phyloP scores from a whole-genome alignment of 1,140 invertebrate genomes.

The Brachionus plicatilis region DNA sequence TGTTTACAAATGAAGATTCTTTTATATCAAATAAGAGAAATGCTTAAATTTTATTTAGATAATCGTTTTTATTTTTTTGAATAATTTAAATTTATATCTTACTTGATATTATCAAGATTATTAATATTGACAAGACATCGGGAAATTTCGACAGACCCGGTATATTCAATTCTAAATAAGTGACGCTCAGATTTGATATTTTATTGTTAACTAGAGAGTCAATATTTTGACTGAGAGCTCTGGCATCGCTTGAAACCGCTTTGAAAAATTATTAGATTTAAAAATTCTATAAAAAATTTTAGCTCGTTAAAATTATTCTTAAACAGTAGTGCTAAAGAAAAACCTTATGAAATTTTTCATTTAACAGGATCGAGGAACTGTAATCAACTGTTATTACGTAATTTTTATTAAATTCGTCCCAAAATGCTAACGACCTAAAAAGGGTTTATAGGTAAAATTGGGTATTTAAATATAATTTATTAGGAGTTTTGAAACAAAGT shows the following conservation, averaged over 20 bases:
- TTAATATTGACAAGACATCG: background rate
- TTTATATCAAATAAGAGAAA: background rate
- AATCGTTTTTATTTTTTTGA: background rate
- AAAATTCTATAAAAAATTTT: background rate
- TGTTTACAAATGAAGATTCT: conserved; percentile 13
- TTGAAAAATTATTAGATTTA: conserved; percentile 39
- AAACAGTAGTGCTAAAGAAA: too few relatives aligned
- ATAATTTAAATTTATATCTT: background rate
- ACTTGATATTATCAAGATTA: background rate
- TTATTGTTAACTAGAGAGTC: conserved; percentile 41
- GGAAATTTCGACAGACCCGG: conserved; percentile 62
- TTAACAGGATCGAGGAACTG: too few relatives aligned
- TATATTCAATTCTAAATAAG: conserved; percentile 67
- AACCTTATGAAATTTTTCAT: too few relatives aligned
- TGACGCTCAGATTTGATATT: conserved; percentile 40
- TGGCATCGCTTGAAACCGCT: background rate
- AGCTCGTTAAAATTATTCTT: background rate
- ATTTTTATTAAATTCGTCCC: too few relatives aligned
- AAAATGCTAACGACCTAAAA: too few relatives aligned
- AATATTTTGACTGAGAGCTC: conserved; percentile 27
- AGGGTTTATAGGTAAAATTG: too few relatives aligned
- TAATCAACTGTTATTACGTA: too few relatives aligned
- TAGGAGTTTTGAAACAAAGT: too few relatives aligned
- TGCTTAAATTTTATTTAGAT: background rate
- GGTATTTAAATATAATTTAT: too few relatives aligned